Conservation (phyloP, 1,140 invertebrate species). For the Drosophila yakuba region DNA sequence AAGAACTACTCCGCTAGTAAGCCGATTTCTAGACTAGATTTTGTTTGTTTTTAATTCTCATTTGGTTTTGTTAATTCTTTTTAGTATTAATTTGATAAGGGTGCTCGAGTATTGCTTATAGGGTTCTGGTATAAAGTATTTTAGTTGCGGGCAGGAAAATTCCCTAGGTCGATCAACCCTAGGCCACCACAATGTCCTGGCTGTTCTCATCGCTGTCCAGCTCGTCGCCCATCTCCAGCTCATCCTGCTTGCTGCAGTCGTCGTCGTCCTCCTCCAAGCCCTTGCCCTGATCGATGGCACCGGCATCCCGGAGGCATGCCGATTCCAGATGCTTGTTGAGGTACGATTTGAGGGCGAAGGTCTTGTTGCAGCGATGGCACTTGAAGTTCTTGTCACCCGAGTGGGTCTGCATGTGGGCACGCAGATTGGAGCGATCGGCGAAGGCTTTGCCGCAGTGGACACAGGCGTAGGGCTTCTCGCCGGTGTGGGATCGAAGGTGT, state of each 20-base stretch:
- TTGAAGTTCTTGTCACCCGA: constrained; percentile 95
- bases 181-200: constrained; percentile 84
- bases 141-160: constrained; percentile 24
- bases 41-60: constrained; percentile 13
- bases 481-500: constrained; percentile 89
- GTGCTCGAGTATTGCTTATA: constrained; percentile 80
- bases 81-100: constrained; percentile 67
- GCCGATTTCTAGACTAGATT: constrained; percentile 66
- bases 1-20: constrained; percentile 64
- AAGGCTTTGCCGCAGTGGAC: constrained; percentile 88
- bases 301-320: constrained; percentile 88
- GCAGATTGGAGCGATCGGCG: constrained; percentile 91
- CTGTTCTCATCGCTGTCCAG: constrained; percentile 82
- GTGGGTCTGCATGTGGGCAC: constrained; percentile 98
- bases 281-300: constrained; percentile 52
- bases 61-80: constrained; percentile 22
- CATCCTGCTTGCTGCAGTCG: constrained; percentile 47
- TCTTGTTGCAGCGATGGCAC: constrained; percentile 95
- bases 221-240: constrained; percentile 57
- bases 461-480: constrained; percentile 89
- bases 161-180: constrained; percentile 24
- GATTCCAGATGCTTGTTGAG: constrained; percentile 98
- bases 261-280: constrained; percentile 40
- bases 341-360: constrained; percentile 98
- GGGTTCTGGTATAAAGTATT: constrained; percentile 71